Conservation (phyloP, 2,113 vertebrate species). For the Dipodomys merriami region DNA sequence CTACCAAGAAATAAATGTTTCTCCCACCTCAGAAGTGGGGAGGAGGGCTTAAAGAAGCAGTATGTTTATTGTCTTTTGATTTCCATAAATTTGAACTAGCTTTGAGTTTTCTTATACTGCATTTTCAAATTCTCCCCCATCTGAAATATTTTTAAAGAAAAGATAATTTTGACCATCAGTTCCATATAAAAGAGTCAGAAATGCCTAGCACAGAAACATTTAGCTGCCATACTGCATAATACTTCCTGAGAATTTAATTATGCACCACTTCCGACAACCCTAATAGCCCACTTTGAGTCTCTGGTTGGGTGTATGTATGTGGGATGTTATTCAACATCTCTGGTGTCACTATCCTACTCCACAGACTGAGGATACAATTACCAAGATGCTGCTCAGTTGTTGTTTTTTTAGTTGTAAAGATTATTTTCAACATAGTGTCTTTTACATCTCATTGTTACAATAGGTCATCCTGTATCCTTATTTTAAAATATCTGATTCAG, state of each 20-base stretch:
- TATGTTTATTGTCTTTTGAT: neutral
- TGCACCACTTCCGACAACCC: neutral
- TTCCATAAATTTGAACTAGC: slow-evolving; percentile 13
- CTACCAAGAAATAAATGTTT: neutral
- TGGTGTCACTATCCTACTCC: neutral
- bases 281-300: neutral
- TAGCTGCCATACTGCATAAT: neutral
- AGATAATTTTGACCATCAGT: neutral
- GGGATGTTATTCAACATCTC: neutral
- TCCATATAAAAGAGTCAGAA: neutral
- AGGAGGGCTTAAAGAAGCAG: neutral
- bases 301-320: neutral
- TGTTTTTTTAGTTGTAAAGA: no score
- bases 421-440: no score
- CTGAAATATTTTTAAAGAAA: slow-evolving; percentile 24
- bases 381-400: neutral
- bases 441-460: no score
- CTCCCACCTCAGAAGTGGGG: neutral
- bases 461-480: no score
- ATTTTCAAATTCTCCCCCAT: neutral
- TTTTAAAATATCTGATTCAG: neutral
- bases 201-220: neutral
- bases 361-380: neutral
- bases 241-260: neutral
- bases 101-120: neutral